Evolutionary conservation across 2,888 invertebrate genomes (phyloP), one percentile per base, ranked within the genome.

Genomic region (Lasioglossum oenotherae): DNA sequence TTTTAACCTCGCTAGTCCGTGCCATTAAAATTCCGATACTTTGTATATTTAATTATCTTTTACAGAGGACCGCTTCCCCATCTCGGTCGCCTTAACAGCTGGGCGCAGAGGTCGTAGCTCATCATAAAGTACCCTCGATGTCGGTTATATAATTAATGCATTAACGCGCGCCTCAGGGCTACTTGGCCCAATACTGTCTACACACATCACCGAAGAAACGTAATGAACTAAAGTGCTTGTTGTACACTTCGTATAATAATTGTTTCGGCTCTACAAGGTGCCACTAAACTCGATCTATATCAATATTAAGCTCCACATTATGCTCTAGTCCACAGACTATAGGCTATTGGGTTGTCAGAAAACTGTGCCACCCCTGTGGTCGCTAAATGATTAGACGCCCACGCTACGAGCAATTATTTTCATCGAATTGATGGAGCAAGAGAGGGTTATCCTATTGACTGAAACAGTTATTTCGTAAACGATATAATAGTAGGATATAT

Each of bases 141-240:
- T 78, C 46, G 74, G 53, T 72, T 80, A 49, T 75, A 73, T 81
- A 85, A 86, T 86, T 85, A 86, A 85, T 85, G 74, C 80, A 67
- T 78, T 78, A 78, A 53, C 74, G 78, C 49, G 75, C 49, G 16
- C 35, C 16, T 72, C 14, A 44, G 49, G 38, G 27, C 71, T 19
- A 49, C 74, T 23, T n/a, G 60, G 31, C 53, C 49, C 41, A 14
- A 12, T 38, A 71, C 41, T 14, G 38, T 71, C 71, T 41, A 23
- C 38, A 71, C n/a, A 41, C 41, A n/a, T 71, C 71, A 41, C n/a
- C 23, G 12, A 41, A 71, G 41, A 71, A 41, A 71, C 38, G 23
- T 41, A 71, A 23, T 23, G 35, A 67, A 35, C 19, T 38, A 67
- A 67, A 64, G 64, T 64, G 64, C 64, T 64, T 64, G 16, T 64